phyloP scores from a whole-genome alignment of 2,797 vertebrate genomes.

The Platyrinchus mystaceus region DNA sequence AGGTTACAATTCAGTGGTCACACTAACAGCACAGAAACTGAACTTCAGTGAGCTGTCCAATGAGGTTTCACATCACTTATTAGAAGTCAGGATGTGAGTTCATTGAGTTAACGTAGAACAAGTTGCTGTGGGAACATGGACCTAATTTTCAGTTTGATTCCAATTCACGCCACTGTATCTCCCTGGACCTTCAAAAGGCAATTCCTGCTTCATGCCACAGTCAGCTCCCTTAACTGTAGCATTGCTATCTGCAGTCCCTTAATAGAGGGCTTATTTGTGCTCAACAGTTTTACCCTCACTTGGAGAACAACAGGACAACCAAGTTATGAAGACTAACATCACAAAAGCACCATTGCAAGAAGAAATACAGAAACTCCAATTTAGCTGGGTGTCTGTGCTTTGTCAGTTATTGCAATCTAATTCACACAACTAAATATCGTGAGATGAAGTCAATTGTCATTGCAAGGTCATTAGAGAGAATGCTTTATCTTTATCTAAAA shows the following conservation, averaged over 20 bases:
- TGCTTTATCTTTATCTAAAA: slow-evolving; percentile 12
- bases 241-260: not conserved
- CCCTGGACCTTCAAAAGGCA: not conserved
- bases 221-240: not conserved
- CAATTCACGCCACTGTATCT: fast-evolving
- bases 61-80: not conserved
- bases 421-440: not conserved
- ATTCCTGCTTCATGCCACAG: not conserved
- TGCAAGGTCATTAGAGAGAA: not conserved
- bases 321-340: not conserved
- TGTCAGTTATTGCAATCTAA: not conserved
- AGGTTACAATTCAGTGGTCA: not conserved
- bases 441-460: slow-evolving; percentile 10
- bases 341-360: not conserved
- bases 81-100: not conserved
- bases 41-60: not conserved
- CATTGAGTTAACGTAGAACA: not conserved
- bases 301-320: not conserved
- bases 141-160: not conserved
- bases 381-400: not conserved
- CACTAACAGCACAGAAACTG: not conserved
- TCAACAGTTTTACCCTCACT: not conserved
- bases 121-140: not conserved
- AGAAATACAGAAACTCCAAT: not conserved
- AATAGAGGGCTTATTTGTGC: not conserved